phyloP scores from a whole-genome alignment of 2,888 invertebrate species.

The Andrena trimmerana region DNA sequence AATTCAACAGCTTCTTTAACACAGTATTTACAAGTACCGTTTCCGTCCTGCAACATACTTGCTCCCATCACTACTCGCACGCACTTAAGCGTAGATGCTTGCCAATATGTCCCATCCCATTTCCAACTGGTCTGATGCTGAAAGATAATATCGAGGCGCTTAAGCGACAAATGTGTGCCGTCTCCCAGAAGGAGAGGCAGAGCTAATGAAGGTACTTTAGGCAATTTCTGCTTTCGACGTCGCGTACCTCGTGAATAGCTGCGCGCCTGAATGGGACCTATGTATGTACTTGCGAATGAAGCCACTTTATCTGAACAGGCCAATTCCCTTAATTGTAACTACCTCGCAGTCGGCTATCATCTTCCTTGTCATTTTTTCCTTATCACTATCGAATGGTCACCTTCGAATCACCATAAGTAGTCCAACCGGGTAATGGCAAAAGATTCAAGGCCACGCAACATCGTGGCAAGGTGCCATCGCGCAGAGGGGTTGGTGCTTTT shows the following conservation, averaged over 20 bases:
- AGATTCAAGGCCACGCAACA: conserved; percentile 11
- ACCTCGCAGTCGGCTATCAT: not conserved
- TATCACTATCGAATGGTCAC: no score
- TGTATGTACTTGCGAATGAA: not conserved
- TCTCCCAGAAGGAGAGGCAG: not conserved
- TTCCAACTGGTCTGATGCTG: not conserved
- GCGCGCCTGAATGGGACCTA: not conserved
- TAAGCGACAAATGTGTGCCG: not conserved
- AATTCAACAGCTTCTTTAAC: no score
- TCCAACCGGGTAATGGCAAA: not conserved
- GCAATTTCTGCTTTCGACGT: conserved; percentile 8
- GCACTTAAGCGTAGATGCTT: conserved; percentile 12
- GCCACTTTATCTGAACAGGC: not conserved
- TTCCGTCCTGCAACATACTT: not conserved
- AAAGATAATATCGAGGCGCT: conserved; percentile 3
- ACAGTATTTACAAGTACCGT: not conserved
- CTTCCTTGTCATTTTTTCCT: not conserved
- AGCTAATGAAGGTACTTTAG: conserved; percentile 9
- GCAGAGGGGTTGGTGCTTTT: not conserved
- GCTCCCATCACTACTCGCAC: not conserved
- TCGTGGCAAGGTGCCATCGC: conserved; percentile 37
- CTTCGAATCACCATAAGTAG: not conserved
- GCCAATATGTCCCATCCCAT: conserved; percentile 3
- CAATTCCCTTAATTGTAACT: not conserved
- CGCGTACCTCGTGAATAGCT: not conserved